Evolutionary conservation across 2,888 invertebrate genomes (phyloP).

Genomic region (Trimorus sp.): DNA sequence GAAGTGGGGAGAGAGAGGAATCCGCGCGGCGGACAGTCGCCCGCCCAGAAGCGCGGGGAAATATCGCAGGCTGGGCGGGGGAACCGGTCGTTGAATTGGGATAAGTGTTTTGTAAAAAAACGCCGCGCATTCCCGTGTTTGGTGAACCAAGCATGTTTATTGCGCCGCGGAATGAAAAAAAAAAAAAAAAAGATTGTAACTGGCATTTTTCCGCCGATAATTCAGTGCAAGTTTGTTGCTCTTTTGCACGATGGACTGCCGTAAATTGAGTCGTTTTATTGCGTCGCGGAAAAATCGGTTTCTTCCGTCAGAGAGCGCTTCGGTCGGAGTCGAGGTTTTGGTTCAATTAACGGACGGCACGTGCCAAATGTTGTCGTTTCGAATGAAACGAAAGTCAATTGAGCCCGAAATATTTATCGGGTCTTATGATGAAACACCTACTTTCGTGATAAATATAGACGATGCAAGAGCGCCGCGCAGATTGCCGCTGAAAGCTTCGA

Average conservation of each 20-base stretch:
- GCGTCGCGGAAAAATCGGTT: no score
- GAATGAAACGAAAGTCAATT: slow-evolving; percentile 33
- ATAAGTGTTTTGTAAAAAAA: slow-evolving; percentile 10
- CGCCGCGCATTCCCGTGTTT: not conserved
- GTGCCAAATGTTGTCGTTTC: not conserved
- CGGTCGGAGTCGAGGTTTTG: no score
- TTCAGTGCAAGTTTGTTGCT: no score
- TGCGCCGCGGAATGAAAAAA: not conserved
- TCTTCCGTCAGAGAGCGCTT: no score
- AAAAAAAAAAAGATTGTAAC: no score
- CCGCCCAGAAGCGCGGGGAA: slow-evolving; percentile 1
- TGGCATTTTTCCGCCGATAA: no score
- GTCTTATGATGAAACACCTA: slow-evolving; percentile 24
- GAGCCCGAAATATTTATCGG: slow-evolving; percentile 26
- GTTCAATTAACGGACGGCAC: not conserved
- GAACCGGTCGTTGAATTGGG: not conserved
- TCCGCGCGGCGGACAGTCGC: slow-evolving; percentile 1
- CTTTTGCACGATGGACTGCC: no score
- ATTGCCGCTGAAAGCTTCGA: slow-evolving; percentile 42
- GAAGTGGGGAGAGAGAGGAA: slow-evolving; percentile 6
- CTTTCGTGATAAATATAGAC: slow-evolving; percentile 49
- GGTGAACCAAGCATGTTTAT: not conserved
- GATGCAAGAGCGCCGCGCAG: slow-evolving; percentile 21
- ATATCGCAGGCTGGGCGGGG: not conserved
- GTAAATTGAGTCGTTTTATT: no score